Evolutionary conservation across 2,797 vertebrate genomes (phyloP).

Genomic region (Xenops minutus): DNA sequence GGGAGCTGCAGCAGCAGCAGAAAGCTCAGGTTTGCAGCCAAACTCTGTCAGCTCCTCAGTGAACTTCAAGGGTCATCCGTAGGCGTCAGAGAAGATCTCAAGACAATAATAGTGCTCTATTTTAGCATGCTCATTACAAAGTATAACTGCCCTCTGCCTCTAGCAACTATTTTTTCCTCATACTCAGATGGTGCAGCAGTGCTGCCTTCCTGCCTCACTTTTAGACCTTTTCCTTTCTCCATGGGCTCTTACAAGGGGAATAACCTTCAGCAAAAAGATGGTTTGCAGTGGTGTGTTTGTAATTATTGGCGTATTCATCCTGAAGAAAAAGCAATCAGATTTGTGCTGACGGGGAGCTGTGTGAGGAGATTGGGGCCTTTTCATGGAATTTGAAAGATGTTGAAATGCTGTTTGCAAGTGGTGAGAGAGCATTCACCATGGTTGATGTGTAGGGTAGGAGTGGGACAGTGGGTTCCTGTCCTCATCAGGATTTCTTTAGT

Average conservation of each 20-base stretch:
- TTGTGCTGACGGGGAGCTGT: background rate
- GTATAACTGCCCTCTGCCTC: slow-evolving; percentile 63
- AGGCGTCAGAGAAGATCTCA: slow-evolving; percentile 46
- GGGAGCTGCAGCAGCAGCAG: background rate
- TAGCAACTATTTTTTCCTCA: slow-evolving; percentile 24
- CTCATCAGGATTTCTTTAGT: background rate
- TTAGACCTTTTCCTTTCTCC: background rate
- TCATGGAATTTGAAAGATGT: background rate
- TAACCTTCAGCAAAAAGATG: background rate
- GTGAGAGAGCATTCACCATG: rapidly evolving
- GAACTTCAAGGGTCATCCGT: slow-evolving; percentile 44
- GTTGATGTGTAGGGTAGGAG: rapidly evolving
- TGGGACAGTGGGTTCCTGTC: background rate
- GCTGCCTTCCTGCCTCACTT: background rate
- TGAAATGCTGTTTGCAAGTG: background rate
- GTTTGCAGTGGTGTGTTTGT: background rate
- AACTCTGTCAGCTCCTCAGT: background rate
- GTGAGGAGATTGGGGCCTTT: background rate
- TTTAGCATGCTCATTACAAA: slow-evolving; percentile 45
- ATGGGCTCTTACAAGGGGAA: rapidly evolving
- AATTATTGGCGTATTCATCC: background rate
- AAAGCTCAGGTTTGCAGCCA: background rate
- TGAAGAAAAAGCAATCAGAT: background rate
- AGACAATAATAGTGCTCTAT: slow-evolving; percentile 65
- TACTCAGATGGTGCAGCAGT: background rate